Base-by-base conservation (phyloP, 1,140 invertebrate species). In the Pachypeltis micranthus region DNA sequence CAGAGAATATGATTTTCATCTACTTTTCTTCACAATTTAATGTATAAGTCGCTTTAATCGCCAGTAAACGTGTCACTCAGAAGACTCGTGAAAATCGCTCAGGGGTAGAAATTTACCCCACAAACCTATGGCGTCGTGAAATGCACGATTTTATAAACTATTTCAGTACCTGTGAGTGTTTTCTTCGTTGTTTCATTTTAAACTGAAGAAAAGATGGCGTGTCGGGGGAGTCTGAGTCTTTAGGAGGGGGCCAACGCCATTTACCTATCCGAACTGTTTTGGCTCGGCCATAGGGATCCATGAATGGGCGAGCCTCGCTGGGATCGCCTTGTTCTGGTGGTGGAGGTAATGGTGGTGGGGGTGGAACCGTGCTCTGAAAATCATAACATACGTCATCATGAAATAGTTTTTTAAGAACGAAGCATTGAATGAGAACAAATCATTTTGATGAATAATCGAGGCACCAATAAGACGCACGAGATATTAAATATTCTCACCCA, bases 251-350 rank as follows among this genome's bases (percentile, higher is more conserved):
- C 93, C 94, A 97, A 59, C 93, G 78, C 89, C 93, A 95, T 78
- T 96, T 96, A 10, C 93, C 94, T 58, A 98, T 96, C 51, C 93
- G 77, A 3, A 98, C 93, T 0, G 93, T 97, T 72, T 95, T 94
- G 0, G 93, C 93, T 51, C 93, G 75, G 1, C 93, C 91, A 67
- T 94, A 94, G 0, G 90, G 90, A 73, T 94, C 91, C 28, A 93
- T 78, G 70, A 93, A 94, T 1, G 88, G 88, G 19, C 88, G 75
- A 0, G 81, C 82, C 72, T 88, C 86, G 1, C 84, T 86, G 0
- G 87, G 84, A 72, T 89, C 87, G 58, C 82, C 82, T n/a, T 80
- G 80, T 68, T 91, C 85, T 34, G 90, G 76, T 23, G 88, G 87
- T 26, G 88, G 87, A 1, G 88, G 87, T 83, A 90, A 86, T 0